phyloP scores from a whole-genome alignment of 2,797 vertebrate species.

The Antrozous pallidus region DNA sequence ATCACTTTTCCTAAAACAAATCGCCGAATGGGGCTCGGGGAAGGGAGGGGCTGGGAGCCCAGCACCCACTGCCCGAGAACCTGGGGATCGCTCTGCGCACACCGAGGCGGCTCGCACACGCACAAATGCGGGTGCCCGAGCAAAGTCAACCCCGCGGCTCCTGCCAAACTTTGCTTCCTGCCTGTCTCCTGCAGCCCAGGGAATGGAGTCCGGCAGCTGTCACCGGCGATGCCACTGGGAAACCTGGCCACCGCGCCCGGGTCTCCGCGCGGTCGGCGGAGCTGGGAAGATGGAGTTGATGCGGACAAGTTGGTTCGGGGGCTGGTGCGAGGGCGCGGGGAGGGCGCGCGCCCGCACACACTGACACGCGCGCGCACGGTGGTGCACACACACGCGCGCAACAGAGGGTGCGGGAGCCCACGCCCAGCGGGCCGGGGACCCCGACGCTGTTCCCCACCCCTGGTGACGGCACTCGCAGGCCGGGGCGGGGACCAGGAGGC shows the following conservation, averaged over 20 bases:
- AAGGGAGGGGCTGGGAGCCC: constrained; percentile 49
- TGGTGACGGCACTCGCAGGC: not conserved
- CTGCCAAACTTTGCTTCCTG: constrained; percentile 81
- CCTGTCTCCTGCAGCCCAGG: constrained; percentile 13
- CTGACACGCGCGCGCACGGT: not conserved
- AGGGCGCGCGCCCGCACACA: constrained; percentile 12
- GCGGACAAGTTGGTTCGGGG: constrained; percentile 46
- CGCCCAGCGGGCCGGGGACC: not conserved
- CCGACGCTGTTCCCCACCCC: not conserved
- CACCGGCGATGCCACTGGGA: not conserved
- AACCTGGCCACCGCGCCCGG: not conserved
- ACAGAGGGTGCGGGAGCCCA: constrained; percentile 30
- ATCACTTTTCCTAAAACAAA: constrained; percentile 71
- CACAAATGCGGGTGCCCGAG: constrained; percentile 52
- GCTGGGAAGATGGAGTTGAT: not conserved
- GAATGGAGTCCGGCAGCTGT: constrained; percentile 54
- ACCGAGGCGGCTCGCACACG: not conserved
- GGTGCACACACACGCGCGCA: not conserved
- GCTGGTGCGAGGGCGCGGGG: not conserved
- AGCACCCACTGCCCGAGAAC: not conserved
- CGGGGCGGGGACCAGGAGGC: constrained; percentile 18
- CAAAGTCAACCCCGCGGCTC: constrained; percentile 76
- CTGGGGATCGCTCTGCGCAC: not conserved
- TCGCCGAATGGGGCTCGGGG: constrained; percentile 57
- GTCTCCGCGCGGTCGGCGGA: not conserved